Percentiles rank a stretch among this genome's conserved stretches.
These are phyloP conservation scores for Microcebus jonahi DNA, from an alignment of 2,113 vertebrate species.

Conservation along the genomic window DNA sequence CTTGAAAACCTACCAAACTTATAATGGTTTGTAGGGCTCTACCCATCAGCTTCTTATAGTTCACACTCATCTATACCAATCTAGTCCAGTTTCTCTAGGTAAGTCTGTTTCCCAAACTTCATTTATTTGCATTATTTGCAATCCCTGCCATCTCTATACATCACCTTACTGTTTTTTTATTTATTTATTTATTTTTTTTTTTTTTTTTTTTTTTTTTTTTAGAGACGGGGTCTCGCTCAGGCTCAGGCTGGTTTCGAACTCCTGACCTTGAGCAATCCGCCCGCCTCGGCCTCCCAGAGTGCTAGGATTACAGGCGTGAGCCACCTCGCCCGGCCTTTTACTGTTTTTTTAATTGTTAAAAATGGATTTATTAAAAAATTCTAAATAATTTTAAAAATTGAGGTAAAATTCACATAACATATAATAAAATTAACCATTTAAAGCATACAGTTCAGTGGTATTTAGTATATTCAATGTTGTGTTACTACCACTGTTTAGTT, in stretches of 20 bases:
- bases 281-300: no score
- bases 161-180: background rate
- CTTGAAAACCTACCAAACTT: slow-evolving; percentile 22
- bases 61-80: background rate
- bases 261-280: no score
- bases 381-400: background rate
- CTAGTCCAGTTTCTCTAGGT: background rate
- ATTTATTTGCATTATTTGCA: background rate
- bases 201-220: no score
- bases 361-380: background rate
- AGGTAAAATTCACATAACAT: background rate
- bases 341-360: slow-evolving; percentile 15
- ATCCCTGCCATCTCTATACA: background rate
- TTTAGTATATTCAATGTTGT: no score
- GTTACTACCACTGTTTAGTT: no score
- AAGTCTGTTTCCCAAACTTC: background rate
- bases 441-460: background rate
- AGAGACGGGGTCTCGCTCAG: no score
- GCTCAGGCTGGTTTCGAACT: no score
- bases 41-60: background rate
- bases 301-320: no score
- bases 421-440: background rate
- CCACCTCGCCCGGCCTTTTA: no score
- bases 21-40: background rate
- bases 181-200: no score